These are phyloP conservation scores for Drosophila bipectinata DNA, from an alignment of 1,140 invertebrate species.

Conservation along the genomic window DNA sequence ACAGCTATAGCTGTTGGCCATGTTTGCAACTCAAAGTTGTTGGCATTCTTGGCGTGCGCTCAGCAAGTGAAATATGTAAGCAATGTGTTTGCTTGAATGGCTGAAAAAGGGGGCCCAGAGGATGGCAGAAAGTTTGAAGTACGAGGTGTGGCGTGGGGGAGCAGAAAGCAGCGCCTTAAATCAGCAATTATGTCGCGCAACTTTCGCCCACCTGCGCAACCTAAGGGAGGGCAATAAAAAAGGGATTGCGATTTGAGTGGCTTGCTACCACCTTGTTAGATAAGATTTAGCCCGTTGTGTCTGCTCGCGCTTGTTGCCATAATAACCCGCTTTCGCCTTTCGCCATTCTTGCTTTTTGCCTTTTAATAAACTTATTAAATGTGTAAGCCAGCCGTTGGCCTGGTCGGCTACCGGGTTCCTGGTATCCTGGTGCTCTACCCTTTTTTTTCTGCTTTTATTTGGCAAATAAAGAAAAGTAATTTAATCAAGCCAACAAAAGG, in stretches of 20 bases:
- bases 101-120: slow-evolving; percentile 7
- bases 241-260: slow-evolving; percentile 51
- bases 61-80: slow-evolving; percentile 56
- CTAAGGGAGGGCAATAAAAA: slow-evolving; percentile 41
- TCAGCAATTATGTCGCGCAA: slow-evolving; percentile 63
- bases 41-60: slow-evolving; percentile 54
- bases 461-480: slow-evolving; percentile 82
- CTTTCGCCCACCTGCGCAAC: slow-evolving; percentile 31
- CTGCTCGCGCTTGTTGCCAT: slow-evolving; percentile 44
- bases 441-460: slow-evolving; percentile 56
- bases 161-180: slow-evolving; percentile 40
- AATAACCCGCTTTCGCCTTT: slow-evolving; percentile 59
- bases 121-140: neutral
- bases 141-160: neutral
- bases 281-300: slow-evolving; percentile 38
- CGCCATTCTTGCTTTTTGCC: slow-evolving; percentile 46
- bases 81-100: slow-evolving; percentile 49
- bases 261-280: slow-evolving; percentile 27
- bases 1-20: slow-evolving; percentile 19
- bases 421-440: neutral
- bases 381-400: slow-evolving; percentile 69
- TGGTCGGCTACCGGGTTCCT: slow-evolving; percentile 19
- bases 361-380: slow-evolving; percentile 83
- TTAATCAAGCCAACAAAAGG: slow-evolving; percentile 80
- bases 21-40: slow-evolving; percentile 49